Conservation (phyloP, 2,888 invertebrate genomes). For the Phytoseiulus persimilis region DNA sequence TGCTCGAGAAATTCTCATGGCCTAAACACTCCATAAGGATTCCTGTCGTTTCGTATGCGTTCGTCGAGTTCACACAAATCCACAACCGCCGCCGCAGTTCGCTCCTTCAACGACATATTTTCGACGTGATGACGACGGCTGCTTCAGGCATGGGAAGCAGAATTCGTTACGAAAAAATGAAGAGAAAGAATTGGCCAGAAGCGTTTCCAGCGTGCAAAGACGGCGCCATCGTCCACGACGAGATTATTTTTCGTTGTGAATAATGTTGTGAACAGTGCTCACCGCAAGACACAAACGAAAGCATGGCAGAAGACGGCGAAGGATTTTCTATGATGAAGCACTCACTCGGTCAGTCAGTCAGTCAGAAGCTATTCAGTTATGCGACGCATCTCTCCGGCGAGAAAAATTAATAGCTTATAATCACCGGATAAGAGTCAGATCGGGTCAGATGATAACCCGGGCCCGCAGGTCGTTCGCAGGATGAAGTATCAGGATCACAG, state of each 20-base stretch:
- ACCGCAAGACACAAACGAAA: background rate
- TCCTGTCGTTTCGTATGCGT: background rate
- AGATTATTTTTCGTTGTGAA: background rate
- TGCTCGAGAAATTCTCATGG: background rate
- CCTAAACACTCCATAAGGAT: background rate
- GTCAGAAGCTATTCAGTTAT: background rate
- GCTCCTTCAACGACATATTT: background rate
- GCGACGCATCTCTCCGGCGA: background rate
- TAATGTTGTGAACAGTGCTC: background rate
- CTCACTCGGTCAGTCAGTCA: conserved; percentile 5
- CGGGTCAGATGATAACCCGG: background rate
- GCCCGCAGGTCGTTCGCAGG: background rate
- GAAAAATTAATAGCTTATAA: background rate
- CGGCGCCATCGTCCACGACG: background rate
- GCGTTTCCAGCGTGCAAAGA: background rate
- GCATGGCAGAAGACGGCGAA: background rate
- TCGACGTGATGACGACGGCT: background rate
- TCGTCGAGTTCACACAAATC: conserved; percentile 5
- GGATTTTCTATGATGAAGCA: background rate
- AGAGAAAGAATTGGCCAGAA: background rate
- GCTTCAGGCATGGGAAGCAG: background rate
- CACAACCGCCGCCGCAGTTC: background rate
- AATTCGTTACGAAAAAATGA: background rate
- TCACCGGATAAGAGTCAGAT: background rate
- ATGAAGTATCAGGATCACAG: background rate